A percentile compares a stretch with the other conserved stretches of the same genome.
phyloP scores from a whole-genome alignment of 2,797 vertebrate genomes.

The Rhinichthys osculus region DNA sequence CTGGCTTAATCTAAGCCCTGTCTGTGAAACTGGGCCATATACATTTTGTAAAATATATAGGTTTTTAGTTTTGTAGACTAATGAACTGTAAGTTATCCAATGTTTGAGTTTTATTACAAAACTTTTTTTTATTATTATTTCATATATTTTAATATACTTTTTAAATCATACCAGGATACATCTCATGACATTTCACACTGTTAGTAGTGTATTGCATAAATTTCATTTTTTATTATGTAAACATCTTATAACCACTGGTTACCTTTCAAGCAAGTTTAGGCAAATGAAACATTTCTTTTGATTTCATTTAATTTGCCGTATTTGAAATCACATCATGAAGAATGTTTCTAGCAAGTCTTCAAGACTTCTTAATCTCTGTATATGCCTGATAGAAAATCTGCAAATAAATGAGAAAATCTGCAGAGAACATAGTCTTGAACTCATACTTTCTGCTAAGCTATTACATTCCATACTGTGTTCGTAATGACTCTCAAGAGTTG shows the following conservation, averaged over 20 bases:
- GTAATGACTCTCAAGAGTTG: slow-evolving; percentile 47
- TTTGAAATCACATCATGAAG: background rate
- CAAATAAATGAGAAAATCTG: background rate
- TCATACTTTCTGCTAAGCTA: slow-evolving; percentile 33
- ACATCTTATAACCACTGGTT: slow-evolving; percentile 10
- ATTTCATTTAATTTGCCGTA: background rate
- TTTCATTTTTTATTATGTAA: background rate
- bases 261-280: background rate
- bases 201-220: background rate
- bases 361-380: background rate
- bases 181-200: background rate
- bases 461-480: slow-evolving; percentile 53
- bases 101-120: background rate
- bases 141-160: background rate
- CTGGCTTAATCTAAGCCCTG: no score
- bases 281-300: background rate
- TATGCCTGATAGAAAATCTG: background rate
- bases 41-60: no score
- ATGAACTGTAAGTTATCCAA: background rate
- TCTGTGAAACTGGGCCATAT: no score
- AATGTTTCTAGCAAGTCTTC: background rate
- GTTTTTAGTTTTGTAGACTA: no score
- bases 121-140: background rate
- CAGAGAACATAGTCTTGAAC: slow-evolving; percentile 10
- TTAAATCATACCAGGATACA: background rate